Base-by-base conservation (phyloP, 2,797 vertebrate genomes). In the Centropyge bicolor region DNA sequence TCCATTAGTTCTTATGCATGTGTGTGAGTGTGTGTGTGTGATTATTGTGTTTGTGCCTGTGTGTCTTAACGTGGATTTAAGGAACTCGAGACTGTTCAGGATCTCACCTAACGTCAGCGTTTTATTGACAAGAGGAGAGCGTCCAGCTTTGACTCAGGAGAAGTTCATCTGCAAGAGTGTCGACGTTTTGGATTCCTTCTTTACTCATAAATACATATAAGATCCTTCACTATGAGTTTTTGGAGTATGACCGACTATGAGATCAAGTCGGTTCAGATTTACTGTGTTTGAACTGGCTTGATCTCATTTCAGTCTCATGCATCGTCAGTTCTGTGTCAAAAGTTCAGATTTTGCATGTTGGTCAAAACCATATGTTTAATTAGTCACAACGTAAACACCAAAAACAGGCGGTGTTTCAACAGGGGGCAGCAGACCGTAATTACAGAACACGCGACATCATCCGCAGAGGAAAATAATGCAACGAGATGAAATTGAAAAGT, bases 1-100 rank as follows among this genome's bases (percentile, higher is more conserved):
- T 79, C 88, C 82, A 90, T 89, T 89, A 88, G 83, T 63, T 81
- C 88, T 81, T 82, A 71, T 89, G 80, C 72, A 80, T 83, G 63
- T 80, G 65, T 80, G 71, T 76, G 69, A 45, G 70, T 76, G 64
- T 67, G 76, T 77, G 63, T 73, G 40, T 64, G 59, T 68, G 62
- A 66, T 81, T 73, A 63, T 68, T 74, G 69, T 77, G 80, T 70
- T 78, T 74, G 70, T 65, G 72, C 20, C 24, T 74, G 70, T 78
- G 78, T 82, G 86, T 82, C 40, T 70, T 60, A 60, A 77, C 60
- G 27, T 62, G 83, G 70, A 61, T 81, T 83, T 56, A 54, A 31
- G 68, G 40, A 64, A 48, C 69, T 36, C 16, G 4, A 5, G 40
- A 67, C 63, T 38, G 6, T 51, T 64, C 35, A 51, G 36, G 54